Conservation (phyloP, 2,113 vertebrate species). For the Aptenodytes forsteri region DNA sequence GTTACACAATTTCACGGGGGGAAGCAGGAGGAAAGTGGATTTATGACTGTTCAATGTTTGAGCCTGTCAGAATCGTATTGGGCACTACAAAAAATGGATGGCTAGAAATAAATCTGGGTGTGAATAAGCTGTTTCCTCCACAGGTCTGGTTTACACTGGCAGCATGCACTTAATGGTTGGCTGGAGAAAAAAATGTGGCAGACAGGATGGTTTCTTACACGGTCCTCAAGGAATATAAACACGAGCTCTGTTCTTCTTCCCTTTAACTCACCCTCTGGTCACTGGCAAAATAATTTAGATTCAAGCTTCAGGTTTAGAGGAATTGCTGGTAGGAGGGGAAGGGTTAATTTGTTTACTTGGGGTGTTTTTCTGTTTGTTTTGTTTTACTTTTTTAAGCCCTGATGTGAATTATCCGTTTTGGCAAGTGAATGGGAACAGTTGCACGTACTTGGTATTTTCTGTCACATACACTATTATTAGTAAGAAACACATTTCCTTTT, state of each 20-base stretch:
- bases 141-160: conserved; percentile 9
- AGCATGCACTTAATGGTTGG: not conserved
- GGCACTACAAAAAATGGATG: not conserved
- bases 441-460: conserved; percentile 65
- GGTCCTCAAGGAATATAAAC: not conserved
- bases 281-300: not conserved
- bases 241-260: not conserved
- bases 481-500: conserved; percentile 75
- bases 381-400: conserved; percentile 43
- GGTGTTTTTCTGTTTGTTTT: conserved; percentile 32
- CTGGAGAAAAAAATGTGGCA: conserved; percentile 4
- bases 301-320: not conserved
- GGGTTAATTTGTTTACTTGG: conserved; percentile 55
- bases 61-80: not conserved
- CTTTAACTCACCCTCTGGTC: not conserved
- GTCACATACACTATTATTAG: conserved; percentile 72
- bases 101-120: conserved; percentile 1
- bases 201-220: conserved; percentile 14
- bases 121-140: conserved; percentile 42
- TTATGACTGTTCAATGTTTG: not conserved
- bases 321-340: not conserved
- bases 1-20: not conserved
- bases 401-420: conserved; percentile 62
- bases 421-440: conserved; percentile 70
- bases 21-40: not conserved